phyloP scores from a whole-genome alignment of 1,140 invertebrate species.

The Brachionus plicatilis region DNA sequence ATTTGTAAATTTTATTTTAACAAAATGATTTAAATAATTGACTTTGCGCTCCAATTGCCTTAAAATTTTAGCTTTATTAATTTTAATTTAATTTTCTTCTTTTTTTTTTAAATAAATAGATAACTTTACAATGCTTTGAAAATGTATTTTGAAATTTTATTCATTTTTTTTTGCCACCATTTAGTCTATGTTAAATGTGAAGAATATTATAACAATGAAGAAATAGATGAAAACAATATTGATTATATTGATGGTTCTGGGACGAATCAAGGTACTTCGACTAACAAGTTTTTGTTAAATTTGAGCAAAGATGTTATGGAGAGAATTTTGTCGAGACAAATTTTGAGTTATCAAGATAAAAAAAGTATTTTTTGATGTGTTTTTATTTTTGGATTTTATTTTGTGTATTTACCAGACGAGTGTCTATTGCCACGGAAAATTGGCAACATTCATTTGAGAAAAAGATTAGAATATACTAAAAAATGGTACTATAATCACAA shows the following conservation, averaged over 20 bases:
- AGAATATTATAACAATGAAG: not conserved
- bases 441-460: not conserved
- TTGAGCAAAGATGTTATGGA: not conserved
- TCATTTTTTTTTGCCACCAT: not conserved
- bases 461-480: not conserved
- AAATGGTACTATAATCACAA: slow-evolving; percentile 31
- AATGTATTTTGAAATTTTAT: not conserved
- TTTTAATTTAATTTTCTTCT: not conserved
- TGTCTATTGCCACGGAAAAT: not conserved
- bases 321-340: not conserved
- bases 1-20: not conserved
- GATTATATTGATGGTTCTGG: not conserved
- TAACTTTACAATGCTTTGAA: not conserved
- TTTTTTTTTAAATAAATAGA: not conserved
- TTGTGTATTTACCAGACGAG: not conserved
- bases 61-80: slow-evolving; percentile 6
- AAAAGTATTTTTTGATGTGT: not conserved
- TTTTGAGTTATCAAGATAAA: not conserved
- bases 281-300: not conserved
- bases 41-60: slow-evolving; percentile 9
- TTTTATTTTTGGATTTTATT: not conserved
- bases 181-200: not conserved
- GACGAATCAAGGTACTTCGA: not conserved
- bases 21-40: not conserved
- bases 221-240: not conserved